Base-by-base conservation (phyloP, 2,888 invertebrate species). In the Drosophila melanosoma region DNA sequence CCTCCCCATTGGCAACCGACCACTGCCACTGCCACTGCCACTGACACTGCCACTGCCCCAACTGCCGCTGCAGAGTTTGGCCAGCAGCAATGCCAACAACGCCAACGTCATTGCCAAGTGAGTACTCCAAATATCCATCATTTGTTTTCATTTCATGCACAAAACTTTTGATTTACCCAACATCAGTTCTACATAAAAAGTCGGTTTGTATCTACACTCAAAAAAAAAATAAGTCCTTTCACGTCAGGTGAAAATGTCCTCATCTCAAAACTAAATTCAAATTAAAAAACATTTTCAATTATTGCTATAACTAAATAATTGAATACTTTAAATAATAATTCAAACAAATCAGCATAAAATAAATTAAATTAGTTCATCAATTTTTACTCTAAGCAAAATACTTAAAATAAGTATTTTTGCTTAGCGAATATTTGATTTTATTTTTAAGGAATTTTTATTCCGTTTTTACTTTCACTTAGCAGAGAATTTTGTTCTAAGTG, bases 131-230 rank as follows among this genome's bases (percentile, higher is more conserved):
- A 74, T 74, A 79, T 73, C 87, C 83, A 86, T 78, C 80, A 88
- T 90, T 89, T 88, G 79, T 89, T 90, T 90, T 89, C 86, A 84
- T 89, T 90, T 80, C 81, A 79, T 74, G 83, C 85, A 79, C 89
- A 83, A 89, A 89, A 87, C 63, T 89, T 87, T 87, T 89, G 87
- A 87, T 89, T 87, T 89, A 81, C 85, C 81, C 78, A 75, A 29
- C 68, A 49, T 69, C 64, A 61, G 66, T 62, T 52, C 49, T 49
- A 52, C 54, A 57, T 68, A 42, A 8, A 11, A 54, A 42, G 15
- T 53, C 29, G 20, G 42, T 45, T 20, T 57, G 29, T 40, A 20
- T 35, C 40, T 17, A 32, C 57, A 53, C 53, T 53, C 2, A 5
- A 1, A 53, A 53, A 52, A 52, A 20, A 2, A 2, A 2, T 1